phyloP scores from a whole-genome alignment of 2,797 vertebrate species.

The Benthosema pterotum region DNA sequence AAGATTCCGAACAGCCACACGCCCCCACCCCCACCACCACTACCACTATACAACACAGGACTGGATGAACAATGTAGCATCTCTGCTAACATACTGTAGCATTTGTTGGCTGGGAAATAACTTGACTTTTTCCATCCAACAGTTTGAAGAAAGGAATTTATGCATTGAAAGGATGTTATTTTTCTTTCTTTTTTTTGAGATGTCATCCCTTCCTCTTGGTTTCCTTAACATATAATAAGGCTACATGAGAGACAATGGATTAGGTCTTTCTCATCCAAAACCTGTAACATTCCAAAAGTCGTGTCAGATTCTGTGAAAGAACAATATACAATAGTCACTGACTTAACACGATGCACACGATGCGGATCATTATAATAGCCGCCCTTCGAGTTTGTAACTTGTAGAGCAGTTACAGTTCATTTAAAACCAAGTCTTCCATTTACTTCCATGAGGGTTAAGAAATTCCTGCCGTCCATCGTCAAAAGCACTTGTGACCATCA shows the following conservation, averaged over 20 bases:
- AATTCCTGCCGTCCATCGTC: constrained; percentile 66
- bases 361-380: constrained; percentile 12
- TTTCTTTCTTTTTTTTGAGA: too few relatives aligned
- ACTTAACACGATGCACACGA: not conserved
- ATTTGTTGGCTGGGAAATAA: constrained; percentile 82
- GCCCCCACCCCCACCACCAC: too few relatives aligned
- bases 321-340: not conserved
- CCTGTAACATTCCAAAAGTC: constrained; percentile 36
- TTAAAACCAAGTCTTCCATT: constrained; percentile 82
- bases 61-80: constrained; percentile 84
- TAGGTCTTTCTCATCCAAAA: constrained; percentile 45
- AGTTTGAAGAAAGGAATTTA: constrained; percentile 72
- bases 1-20: constrained; percentile 38
- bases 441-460: constrained; percentile 62
- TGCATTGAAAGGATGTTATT: constrained; percentile 71
- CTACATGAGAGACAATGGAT: constrained; percentile 73
- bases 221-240: constrained; percentile 44
- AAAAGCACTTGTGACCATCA: constrained; percentile 54
- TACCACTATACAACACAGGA: too few relatives aligned
- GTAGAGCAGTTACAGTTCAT: constrained; percentile 50
- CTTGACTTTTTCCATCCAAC: constrained; percentile 69
- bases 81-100: constrained; percentile 86
- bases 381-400: constrained; percentile 57
- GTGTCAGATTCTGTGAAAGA: constrained; percentile 7
- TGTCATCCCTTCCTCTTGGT: constrained; percentile 71